Evolutionary conservation across 2,888 invertebrate genomes (phyloP).

Genomic region (Tenthredo amoena): DNA sequence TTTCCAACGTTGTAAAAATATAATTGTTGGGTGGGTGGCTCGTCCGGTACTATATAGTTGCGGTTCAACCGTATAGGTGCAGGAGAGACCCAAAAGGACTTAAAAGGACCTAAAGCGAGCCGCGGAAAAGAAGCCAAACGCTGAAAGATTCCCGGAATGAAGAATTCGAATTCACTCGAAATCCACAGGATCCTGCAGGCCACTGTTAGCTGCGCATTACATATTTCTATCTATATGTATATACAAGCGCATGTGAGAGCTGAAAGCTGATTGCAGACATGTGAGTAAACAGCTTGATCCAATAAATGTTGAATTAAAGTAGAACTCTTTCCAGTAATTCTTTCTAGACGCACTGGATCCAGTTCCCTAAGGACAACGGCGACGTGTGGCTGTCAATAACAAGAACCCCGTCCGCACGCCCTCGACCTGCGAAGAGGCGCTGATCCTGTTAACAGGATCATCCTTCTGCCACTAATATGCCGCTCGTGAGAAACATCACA

Average conservation of each 20-base stretch:
- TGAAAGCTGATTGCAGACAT: slow-evolving; percentile 47
- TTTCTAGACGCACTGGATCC: slow-evolving; percentile 38
- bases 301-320: slow-evolving; percentile 47
- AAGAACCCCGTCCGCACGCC: slow-evolving; percentile 35
- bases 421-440: slow-evolving; percentile 38
- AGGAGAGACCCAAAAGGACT: slow-evolving; percentile 36
- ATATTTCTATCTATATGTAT: not conserved
- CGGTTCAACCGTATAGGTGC: slow-evolving; percentile 13
- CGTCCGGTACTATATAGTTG: slow-evolving; percentile 18
- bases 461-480: slow-evolving; percentile 59
- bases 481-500: slow-evolving; percentile 47
- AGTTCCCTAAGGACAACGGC: slow-evolving; percentile 44
- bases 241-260: not conserved
- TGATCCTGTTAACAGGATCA: slow-evolving; percentile 77
- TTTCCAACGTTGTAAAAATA: slow-evolving; percentile 53
- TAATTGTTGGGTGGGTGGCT: slow-evolving; percentile 52
- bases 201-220: not conserved
- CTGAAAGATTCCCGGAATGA: slow-evolving; percentile 24
- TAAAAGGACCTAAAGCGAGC: slow-evolving; percentile 40
- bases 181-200: not conserved
- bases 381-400: slow-evolving; percentile 52
- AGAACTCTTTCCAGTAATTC: slow-evolving; percentile 51
- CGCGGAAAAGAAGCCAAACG: slow-evolving; percentile 27
- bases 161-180: slow-evolving; percentile 9
- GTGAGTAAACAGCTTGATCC: slow-evolving; percentile 48